Conservation (phyloP, 2,888 invertebrate genomes). For the Philhelius pedissequus region DNA sequence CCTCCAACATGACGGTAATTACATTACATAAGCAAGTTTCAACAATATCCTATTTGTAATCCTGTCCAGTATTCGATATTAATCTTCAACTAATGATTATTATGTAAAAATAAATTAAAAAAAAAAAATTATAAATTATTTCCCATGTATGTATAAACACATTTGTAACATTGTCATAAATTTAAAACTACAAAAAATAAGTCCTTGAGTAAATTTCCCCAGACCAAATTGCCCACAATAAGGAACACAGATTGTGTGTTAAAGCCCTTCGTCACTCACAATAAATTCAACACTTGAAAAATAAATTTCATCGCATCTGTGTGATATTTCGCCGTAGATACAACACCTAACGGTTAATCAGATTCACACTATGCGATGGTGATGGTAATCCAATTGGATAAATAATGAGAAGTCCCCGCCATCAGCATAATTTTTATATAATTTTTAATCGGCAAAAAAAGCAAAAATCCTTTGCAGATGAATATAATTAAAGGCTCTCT, state of each 20-base stretch:
- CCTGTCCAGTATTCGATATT: not conserved
- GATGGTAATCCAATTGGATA: too few relatives aligned
- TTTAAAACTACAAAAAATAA: not conserved
- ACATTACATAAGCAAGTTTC: not conserved
- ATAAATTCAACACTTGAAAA: conserved; percentile 1
- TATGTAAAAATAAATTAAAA: not conserved
- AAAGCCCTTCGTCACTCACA: conserved; percentile 9
- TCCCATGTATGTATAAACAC: too few relatives aligned
- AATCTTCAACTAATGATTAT: conserved; percentile 15
- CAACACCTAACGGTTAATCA: conserved; percentile 33
- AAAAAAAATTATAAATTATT: not conserved
- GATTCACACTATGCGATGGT: too few relatives aligned
- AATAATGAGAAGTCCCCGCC: not conserved
- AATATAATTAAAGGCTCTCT: conserved; percentile 54
- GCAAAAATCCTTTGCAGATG: conserved; percentile 39
- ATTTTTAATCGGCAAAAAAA: not conserved
- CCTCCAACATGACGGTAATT: not conserved
- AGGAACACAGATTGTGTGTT: not conserved
- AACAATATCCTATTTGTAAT: not conserved
- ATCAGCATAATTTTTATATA: not conserved
- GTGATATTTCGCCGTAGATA: conserved; percentile 10
- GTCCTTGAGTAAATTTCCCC: not conserved
- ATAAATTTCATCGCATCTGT: conserved; percentile 17
- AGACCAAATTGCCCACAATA: not conserved
- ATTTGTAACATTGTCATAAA: not conserved